phyloP scores from a whole-genome alignment of 2,797 vertebrate species.

The Takifugu ocellatus region DNA sequence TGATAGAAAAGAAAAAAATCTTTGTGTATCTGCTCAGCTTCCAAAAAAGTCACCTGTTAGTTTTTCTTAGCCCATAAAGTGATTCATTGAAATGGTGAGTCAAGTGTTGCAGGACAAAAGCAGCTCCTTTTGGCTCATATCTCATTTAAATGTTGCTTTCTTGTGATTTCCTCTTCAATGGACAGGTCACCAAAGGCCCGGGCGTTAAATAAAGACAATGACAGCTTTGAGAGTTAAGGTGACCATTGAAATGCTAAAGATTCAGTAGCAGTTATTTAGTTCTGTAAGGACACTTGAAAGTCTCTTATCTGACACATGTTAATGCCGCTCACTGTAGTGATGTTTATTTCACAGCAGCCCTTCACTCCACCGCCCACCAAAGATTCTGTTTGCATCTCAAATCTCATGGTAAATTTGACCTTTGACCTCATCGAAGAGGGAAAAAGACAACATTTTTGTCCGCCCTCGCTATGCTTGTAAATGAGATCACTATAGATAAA shows the following conservation, averaged over 20 bases:
- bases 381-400: slow-evolving; percentile 39
- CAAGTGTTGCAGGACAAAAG: slow-evolving; percentile 61
- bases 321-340: slow-evolving; percentile 70
- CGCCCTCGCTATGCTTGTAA: slow-evolving; percentile 52
- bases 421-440: slow-evolving; percentile 25
- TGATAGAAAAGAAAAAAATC: background rate
- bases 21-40: slow-evolving; percentile 4
- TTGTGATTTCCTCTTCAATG: slow-evolving; percentile 78
- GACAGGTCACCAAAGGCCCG: slow-evolving; percentile 58
- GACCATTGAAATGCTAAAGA: slow-evolving; percentile 80
- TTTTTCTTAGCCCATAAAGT: slow-evolving; percentile 58
- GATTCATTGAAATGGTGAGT: slow-evolving; percentile 55
- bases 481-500: background rate
- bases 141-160: slow-evolving; percentile 72
- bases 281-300: slow-evolving; percentile 78
- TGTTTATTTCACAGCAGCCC: slow-evolving; percentile 76
- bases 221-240: slow-evolving; percentile 79
- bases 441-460: slow-evolving; percentile 15
- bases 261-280: slow-evolving; percentile 78
- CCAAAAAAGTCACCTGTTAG: slow-evolving; percentile 27
- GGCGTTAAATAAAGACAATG: slow-evolving; percentile 80
- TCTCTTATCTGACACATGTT: slow-evolving; percentile 79
- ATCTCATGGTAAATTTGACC: slow-evolving; percentile 29
- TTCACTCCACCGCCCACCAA: slow-evolving; percentile 61
- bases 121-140: slow-evolving; percentile 55